These are phyloP conservation scores for Trissonchulus sp. DNA, from an alignment of 2,888 invertebrate genomes.

Conservation along the genomic window DNA sequence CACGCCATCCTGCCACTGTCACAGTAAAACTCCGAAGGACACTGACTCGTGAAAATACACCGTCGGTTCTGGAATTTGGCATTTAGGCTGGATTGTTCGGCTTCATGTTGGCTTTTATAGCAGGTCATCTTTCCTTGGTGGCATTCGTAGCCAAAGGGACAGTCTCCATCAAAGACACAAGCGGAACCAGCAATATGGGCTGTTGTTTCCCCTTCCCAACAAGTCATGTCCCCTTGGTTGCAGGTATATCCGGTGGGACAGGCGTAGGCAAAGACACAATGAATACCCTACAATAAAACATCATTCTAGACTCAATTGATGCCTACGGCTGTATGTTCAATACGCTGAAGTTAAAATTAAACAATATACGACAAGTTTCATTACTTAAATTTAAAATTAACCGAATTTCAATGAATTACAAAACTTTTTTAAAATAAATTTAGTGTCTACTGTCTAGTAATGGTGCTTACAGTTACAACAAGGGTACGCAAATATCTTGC, in stretches of 20 bases:
- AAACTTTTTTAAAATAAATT: no score
- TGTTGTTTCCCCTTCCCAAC: neutral
- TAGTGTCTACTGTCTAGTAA: no score
- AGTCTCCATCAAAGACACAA: neutral
- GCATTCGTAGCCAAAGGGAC: neutral
- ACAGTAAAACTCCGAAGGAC: neutral
- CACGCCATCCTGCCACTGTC: neutral
- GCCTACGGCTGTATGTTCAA: no score
- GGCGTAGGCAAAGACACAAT: neutral
- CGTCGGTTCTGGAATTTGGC: neutral
- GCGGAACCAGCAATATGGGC: neutral
- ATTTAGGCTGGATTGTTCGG: neutral
- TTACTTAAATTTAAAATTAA: no score
- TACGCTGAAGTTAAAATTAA: no score
- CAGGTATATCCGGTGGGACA: neutral
- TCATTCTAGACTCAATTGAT: no score
- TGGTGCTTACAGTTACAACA: no score
- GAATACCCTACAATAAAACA: neutral
- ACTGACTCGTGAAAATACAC: neutral
- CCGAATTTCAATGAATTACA: no score
- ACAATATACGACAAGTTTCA: no score
- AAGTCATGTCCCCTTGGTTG: neutral
- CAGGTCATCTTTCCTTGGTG: neutral
- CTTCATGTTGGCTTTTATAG: neutral
- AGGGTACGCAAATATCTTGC: no score